phyloP scores from a whole-genome alignment of 2,888 invertebrate species.

The Orthosia gracilis region DNA sequence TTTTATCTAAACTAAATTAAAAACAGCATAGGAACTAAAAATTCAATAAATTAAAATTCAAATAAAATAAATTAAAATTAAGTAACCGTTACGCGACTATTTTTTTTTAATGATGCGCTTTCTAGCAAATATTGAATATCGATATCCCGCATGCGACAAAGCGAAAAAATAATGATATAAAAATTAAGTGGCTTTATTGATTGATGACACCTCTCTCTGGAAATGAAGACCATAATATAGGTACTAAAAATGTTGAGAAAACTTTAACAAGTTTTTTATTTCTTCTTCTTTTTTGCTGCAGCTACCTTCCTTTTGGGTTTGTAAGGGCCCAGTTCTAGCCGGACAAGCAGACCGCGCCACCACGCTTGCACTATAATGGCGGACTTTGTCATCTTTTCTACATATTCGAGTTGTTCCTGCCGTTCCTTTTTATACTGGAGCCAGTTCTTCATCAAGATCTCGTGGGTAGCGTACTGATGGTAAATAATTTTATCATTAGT shows the following conservation, averaged over 20 bases:
- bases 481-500: background rate
- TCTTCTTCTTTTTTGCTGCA: constrained; percentile 22
- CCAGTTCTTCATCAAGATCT: constrained; percentile 79
- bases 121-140: background rate
- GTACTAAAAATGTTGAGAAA: background rate
- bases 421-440: constrained; percentile 82
- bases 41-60: constrained; percentile 6
- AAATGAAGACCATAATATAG: background rate
- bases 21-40: background rate
- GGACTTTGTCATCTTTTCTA: constrained; percentile 80
- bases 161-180: no score
- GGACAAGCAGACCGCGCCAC: constrained; percentile 79
- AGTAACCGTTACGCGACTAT: background rate
- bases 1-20: background rate
- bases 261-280: background rate
- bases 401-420: constrained; percentile 75
- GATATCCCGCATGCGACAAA: no score
- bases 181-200: background rate
- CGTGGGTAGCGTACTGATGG: constrained; percentile 78
- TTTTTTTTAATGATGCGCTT: background rate
- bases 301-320: constrained; percentile 6
- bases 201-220: background rate
- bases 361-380: constrained; percentile 85
- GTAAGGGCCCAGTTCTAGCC: constrained; percentile 58
- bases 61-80: constrained; percentile 8